A percentile compares a stretch with the other conserved stretches of the same genome.
phyloP scores from a whole-genome alignment of 1,140 invertebrate species.

The Oedothorax gibbosus region DNA sequence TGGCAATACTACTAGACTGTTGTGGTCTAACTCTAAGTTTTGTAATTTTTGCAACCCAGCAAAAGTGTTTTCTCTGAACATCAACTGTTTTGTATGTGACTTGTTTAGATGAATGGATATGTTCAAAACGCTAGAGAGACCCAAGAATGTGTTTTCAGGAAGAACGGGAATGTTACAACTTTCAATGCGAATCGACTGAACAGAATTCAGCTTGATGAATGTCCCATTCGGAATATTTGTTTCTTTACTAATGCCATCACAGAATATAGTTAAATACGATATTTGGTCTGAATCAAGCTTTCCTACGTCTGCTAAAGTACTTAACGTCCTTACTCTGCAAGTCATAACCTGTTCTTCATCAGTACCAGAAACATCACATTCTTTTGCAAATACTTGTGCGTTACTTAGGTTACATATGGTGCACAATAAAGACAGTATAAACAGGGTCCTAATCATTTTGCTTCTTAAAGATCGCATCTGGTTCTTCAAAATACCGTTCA shows the following conservation, averaged over 20 bases:
- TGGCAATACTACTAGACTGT: slow-evolving; percentile 62
- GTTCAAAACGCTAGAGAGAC: slow-evolving; percentile 76
- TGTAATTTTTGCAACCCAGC: slow-evolving; percentile 80
- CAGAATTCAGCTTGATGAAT: slow-evolving; percentile 79
- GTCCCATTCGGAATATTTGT: slow-evolving; percentile 70
- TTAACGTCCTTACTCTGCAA: slow-evolving; percentile 32
- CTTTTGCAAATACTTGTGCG: slow-evolving; percentile 56
- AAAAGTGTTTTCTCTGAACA: slow-evolving; percentile 71
- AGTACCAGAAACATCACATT: slow-evolving; percentile 20
- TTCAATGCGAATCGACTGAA: slow-evolving; percentile 79
- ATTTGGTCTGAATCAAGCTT: slow-evolving; percentile 55
- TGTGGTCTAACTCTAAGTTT: slow-evolving; percentile 65
- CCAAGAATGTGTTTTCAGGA: slow-evolving; percentile 76
- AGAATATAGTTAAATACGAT: slow-evolving; percentile 58
- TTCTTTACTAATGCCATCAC: slow-evolving; percentile 62
- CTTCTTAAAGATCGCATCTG: slow-evolving; percentile 17
- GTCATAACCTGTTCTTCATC: slow-evolving; percentile 40
- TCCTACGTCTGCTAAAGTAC: slow-evolving; percentile 51
- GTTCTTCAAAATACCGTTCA: neutral
- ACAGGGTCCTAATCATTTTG: slow-evolving; percentile 24
- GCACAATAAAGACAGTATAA: slow-evolving; percentile 34
- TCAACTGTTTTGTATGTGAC: slow-evolving; percentile 80
- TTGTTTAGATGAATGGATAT: slow-evolving; percentile 81
- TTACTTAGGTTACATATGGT: slow-evolving; percentile 45
- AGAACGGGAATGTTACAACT: slow-evolving; percentile 83